Evolutionary conservation across 2,113 vertebrate genomes (phyloP).

Genomic region (Thamnophis sirtalis): DNA sequence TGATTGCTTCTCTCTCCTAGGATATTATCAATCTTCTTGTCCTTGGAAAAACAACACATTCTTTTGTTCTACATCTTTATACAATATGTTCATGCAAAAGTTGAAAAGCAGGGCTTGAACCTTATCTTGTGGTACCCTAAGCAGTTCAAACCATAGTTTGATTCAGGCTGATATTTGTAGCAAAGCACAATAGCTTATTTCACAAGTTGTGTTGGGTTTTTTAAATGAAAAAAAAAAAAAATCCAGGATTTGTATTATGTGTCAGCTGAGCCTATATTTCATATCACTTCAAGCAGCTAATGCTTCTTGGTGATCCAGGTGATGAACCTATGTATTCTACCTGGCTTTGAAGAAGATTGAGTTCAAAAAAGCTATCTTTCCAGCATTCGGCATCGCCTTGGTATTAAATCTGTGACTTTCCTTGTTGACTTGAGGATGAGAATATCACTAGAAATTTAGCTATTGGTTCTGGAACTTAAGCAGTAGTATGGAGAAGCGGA

Average conservation of each 20-base stretch:
- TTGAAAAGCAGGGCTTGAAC: background rate
- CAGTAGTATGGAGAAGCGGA: background rate
- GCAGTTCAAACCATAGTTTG: background rate
- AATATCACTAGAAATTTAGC: background rate
- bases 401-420: no score
- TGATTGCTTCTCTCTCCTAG: background rate
- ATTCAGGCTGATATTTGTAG: background rate
- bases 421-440: background rate
- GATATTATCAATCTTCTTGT: background rate
- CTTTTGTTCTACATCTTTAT: background rate
- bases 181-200: background rate
- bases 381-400: no score
- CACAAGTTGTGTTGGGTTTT: background rate
- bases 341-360: background rate
- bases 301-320: background rate
- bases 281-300: background rate
- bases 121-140: background rate
- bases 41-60: background rate
- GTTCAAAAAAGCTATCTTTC: background rate
- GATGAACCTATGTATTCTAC: background rate
- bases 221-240: background rate
- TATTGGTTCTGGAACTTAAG: background rate
- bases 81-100: background rate
- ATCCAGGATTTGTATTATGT: background rate
- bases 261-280: background rate